Percentiles rank a stretch among this genome's conserved stretches.
Conservation (phyloP, 2,113 vertebrate species). For the Desmodus rotundus region DNA sequence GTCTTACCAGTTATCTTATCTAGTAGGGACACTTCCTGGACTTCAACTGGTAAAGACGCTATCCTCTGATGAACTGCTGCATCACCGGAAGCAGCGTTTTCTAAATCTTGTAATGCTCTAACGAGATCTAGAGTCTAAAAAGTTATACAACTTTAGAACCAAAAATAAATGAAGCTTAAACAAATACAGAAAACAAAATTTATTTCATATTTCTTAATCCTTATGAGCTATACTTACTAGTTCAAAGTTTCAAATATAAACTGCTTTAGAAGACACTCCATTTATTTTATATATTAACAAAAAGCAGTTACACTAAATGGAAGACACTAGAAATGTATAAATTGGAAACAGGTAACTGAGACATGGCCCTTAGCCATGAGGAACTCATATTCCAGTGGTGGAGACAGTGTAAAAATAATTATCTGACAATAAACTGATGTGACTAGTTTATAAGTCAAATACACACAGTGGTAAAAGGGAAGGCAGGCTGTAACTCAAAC, state of each 20-base stretch:
- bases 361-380: not conserved
- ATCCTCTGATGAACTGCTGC: constrained; percentile 95
- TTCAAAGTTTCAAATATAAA: not conserved
- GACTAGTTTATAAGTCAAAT: not conserved
- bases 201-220: not conserved
- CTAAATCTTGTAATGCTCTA: constrained; percentile 96
- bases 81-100: constrained; percentile 96
- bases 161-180: constrained; percentile 42
- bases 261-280: not conserved
- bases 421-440: not conserved
- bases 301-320: not conserved
- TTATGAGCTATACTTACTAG: not conserved
- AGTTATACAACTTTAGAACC: constrained; percentile 71
- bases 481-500: not conserved
- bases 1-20: constrained; percentile 95
- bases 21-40: constrained; percentile 95
- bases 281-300: constrained; percentile 9
- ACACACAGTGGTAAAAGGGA: not conserved
- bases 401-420: constrained; percentile 28
- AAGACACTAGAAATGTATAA: not conserved
- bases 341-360: not conserved
- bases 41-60: constrained; percentile 94
- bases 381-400: not conserved
- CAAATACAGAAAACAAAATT: not conserved
- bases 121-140: constrained; percentile 95